Evolutionary conservation across 1,140 invertebrate species (phyloP).

Genomic region (Drosophila kepulauana): DNA sequence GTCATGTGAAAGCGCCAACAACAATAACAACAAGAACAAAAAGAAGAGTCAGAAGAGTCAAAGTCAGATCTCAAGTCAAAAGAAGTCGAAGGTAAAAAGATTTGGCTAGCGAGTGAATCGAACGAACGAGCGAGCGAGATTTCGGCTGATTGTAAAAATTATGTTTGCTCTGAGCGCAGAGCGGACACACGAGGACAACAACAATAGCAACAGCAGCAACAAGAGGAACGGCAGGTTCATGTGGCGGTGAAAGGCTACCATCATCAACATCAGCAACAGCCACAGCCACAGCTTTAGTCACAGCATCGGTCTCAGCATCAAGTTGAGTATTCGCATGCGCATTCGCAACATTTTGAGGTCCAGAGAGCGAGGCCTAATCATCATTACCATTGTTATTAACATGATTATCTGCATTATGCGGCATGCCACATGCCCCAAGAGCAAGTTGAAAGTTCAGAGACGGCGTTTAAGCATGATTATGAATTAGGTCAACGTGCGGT

Average conservation of each 20-base stretch:
- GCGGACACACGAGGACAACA: constrained; percentile 50
- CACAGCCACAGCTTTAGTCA: constrained; percentile 45
- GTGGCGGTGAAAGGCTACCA: constrained; percentile 80
- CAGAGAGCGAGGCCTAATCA: constrained; percentile 68
- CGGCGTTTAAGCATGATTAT: constrained; percentile 83
- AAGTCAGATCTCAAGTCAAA: constrained; percentile 24
- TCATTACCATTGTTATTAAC: constrained; percentile 83
- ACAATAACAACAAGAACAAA: constrained; percentile 7
- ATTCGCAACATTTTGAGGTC: constrained; percentile 30
- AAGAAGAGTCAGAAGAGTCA: constrained; percentile 12
- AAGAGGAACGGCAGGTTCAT: constrained; percentile 67
- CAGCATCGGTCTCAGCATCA: constrained; percentile 55
- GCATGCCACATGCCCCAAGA: constrained; percentile 55
- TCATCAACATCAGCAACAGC: constrained; percentile 46
- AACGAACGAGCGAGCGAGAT: constrained; percentile 61
- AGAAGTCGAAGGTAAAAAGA: constrained; percentile 30
- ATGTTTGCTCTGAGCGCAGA: constrained; percentile 74
- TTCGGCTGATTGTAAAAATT: constrained; percentile 74
- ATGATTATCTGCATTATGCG: constrained; percentile 82
- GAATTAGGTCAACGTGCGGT: constrained; percentile 81
- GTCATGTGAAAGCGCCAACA: constrained; percentile 77
- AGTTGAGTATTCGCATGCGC: neutral
- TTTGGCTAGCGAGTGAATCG: constrained; percentile 37
- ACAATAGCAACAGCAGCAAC: constrained; percentile 8
- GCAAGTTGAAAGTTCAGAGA: constrained; percentile 82